Evolutionary conservation across 2,113 vertebrate genomes (phyloP).

Genomic region (Lasiurus borealis): DNA sequence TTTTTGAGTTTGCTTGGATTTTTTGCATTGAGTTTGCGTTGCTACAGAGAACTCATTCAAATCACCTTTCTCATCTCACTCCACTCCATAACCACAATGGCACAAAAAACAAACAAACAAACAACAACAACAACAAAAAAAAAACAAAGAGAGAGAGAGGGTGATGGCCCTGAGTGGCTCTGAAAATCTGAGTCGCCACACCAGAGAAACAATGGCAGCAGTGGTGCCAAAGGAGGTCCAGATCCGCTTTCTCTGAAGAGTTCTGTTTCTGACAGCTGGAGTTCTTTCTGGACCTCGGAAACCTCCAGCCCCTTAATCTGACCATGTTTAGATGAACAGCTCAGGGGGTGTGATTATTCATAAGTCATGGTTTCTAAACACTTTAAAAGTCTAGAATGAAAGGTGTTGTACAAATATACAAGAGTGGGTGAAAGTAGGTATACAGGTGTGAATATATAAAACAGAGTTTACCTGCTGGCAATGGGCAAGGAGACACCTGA

Average conservation of each 20-base stretch:
- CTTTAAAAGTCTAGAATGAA: constrained; percentile 55
- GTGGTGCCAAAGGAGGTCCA: neutral
- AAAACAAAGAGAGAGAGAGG: neutral
- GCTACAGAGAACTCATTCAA: neutral
- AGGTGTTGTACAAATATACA: constrained; percentile 55
- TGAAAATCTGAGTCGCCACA: neutral
- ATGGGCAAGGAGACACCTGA: too few species aligned
- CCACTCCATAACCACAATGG: neutral
- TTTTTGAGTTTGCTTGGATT: neutral
- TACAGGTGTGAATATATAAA: neutral
- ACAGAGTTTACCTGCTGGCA: neutral
- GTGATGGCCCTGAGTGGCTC: neutral
- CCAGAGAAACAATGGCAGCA: neutral
- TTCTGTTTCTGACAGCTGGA: neutral
- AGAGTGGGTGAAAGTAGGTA: neutral
- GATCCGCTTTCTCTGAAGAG: neutral
- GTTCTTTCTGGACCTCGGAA: constrained; percentile 32
- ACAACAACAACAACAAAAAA: too few species aligned
- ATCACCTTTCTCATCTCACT: neutral
- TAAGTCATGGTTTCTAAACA: constrained; percentile 58
- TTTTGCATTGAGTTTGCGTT: too few species aligned
- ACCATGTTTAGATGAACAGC: neutral
- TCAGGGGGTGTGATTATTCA: constrained; percentile 32
- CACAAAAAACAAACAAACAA: neutral
- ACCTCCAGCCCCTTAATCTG: neutral